A percentile compares a stretch with the other conserved stretches of the same genome.
Conservation (phyloP, 1,140 invertebrate genomes). For the Atta texana region DNA sequence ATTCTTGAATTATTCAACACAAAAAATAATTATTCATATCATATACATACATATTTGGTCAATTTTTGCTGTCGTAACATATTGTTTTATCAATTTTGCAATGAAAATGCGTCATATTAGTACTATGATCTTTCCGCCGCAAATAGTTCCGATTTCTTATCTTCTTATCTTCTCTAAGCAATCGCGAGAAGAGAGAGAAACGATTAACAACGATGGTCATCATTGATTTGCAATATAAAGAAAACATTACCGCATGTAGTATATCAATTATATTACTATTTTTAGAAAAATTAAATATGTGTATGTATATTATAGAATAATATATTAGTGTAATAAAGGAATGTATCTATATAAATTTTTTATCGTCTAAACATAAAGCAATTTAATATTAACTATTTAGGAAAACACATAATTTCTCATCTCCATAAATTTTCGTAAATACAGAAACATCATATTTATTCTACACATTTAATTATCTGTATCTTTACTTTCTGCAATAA, state of each 20-base stretch:
- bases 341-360: not conserved
- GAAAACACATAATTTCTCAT: not conserved
- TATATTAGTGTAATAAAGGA: too few species aligned
- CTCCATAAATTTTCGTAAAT: not conserved
- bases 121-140: slow-evolving; percentile 1
- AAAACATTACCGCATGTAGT: not conserved
- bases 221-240: not conserved
- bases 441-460: not conserved
- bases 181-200: not conserved
- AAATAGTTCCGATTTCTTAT: slow-evolving; percentile 22
- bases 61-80: not conserved
- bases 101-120: not conserved
- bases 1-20: not conserved
- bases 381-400: not conserved
- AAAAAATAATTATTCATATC: not conserved
- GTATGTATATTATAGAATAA: too few species aligned
- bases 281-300: too few species aligned
- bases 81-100: slow-evolving; percentile 10
- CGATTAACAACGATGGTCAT: not conserved
- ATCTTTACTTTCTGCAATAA: not conserved
- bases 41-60: slow-evolving; percentile 1
- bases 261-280: not conserved
- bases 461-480: not conserved
- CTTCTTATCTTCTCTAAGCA: slow-evolving; percentile 43
- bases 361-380: not conserved